These are phyloP conservation scores for Nesidiocoris tenuis DNA, from an alignment of 2,888 invertebrate genomes.

Conservation along the genomic window DNA sequence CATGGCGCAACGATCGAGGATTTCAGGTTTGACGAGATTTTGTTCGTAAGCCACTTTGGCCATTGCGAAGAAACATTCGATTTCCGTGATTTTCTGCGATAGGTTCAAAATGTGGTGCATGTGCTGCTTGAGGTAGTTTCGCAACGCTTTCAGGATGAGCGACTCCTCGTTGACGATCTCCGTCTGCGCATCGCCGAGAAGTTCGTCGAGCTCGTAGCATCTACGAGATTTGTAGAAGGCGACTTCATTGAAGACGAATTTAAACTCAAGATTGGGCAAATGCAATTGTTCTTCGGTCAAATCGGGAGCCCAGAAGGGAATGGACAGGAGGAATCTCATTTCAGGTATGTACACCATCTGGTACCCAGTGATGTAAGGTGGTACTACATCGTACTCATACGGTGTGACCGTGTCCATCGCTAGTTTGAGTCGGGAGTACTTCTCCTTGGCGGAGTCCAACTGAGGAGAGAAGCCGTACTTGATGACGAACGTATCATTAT, in stretches of 20 bases:
- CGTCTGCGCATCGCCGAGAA: constrained; percentile 74
- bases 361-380: constrained; percentile 66
- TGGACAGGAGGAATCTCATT: constrained; percentile 74
- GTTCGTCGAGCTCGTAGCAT: constrained; percentile 71
- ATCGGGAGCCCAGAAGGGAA: constrained; percentile 66
- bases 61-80: constrained; percentile 71
- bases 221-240: constrained; percentile 71
- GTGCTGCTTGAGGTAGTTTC: constrained; percentile 63
- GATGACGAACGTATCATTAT: constrained; percentile 69
- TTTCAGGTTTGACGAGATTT: constrained; percentile 65
- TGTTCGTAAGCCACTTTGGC: constrained; percentile 66
- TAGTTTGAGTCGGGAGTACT: constrained; percentile 68
- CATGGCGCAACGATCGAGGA: constrained; percentile 62
- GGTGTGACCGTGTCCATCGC: constrained; percentile 71
- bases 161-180: constrained; percentile 80
- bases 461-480: constrained; percentile 72
- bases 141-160: constrained; percentile 69
- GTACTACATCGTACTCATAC: constrained; percentile 67
- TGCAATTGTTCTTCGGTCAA: constrained; percentile 61
- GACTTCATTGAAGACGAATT: constrained; percentile 64
- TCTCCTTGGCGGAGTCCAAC: constrained; percentile 73
- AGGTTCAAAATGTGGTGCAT: constrained; percentile 46
- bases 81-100: constrained; percentile 60
- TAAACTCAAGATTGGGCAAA: constrained; percentile 62
- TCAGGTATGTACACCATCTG: constrained; percentile 71